These are phyloP conservation scores for Apodemus agrarius DNA, from an alignment of 2,797 vertebrate genomes.

Conservation along the genomic window DNA sequence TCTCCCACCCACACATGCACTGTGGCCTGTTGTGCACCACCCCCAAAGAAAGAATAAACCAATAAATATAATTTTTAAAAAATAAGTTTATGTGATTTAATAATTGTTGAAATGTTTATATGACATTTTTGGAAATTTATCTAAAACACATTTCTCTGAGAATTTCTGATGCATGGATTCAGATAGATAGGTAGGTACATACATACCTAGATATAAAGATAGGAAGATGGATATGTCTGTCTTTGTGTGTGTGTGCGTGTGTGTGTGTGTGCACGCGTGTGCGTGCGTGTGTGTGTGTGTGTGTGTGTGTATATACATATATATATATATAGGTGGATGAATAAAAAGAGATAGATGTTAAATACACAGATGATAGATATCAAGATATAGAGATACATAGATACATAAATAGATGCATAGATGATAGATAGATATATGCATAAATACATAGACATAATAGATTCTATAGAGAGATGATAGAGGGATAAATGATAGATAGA, in stretches of 20 bases:
- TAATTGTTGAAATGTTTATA: not conserved
- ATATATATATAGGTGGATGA: too few relatives aligned
- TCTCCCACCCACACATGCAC: not conserved
- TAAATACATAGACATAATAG: not conserved
- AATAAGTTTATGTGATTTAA: not conserved
- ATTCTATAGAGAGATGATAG: too few relatives aligned
- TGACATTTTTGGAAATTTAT: not conserved
- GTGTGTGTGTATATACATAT: too few relatives aligned
- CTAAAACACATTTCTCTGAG: not conserved
- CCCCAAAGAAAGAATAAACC: not conserved
- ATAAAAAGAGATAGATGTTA: not conserved
- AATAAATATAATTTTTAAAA: not conserved
- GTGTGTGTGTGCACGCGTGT: too few relatives aligned
- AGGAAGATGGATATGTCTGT: not conserved
- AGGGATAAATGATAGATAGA: not conserved
- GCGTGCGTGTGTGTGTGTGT: too few relatives aligned
- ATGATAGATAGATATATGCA: not conserved
- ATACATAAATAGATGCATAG: not conserved
- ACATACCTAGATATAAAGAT: not conserved
- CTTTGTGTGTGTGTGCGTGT: too few relatives aligned
- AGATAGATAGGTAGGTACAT: not conserved
- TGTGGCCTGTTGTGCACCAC: not conserved
- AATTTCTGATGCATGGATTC: not conserved
- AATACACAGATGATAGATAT: not conserved
- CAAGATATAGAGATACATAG: not conserved